Evolutionary conservation across 2,888 invertebrate species (phyloP).

Genomic region (Pseudococcus jackbeardsleyi): DNA sequence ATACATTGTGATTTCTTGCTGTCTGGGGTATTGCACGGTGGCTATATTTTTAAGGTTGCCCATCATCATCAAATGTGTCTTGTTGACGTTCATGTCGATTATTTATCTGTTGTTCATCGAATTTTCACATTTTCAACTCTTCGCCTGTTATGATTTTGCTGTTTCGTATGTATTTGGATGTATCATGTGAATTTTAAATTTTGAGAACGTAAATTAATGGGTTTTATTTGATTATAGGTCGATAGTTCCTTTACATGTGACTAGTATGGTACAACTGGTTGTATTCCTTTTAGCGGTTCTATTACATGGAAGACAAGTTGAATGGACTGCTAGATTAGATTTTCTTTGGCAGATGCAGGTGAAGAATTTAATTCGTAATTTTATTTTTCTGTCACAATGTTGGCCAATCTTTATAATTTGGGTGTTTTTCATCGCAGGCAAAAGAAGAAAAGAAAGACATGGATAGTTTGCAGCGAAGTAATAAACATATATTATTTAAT

Average conservation of each 20-base stretch:
- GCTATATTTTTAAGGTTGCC: slow-evolving; percentile 88
- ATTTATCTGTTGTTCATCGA: slow-evolving; percentile 86
- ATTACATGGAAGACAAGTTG: slow-evolving; percentile 83
- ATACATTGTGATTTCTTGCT: slow-evolving; percentile 87
- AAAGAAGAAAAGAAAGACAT: slow-evolving; percentile 92
- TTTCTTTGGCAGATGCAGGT: slow-evolving; percentile 83
- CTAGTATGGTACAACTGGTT: slow-evolving; percentile 83
- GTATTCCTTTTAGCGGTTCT: slow-evolving; percentile 87
- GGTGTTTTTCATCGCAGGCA: slow-evolving; percentile 73
- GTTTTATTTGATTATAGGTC: slow-evolving; percentile 71
- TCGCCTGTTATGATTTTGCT: slow-evolving; percentile 84
- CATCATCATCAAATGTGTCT: slow-evolving; percentile 83
- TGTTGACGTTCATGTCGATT: slow-evolving; percentile 83
- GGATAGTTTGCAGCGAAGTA: slow-evolving; percentile 92
- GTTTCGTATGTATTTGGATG: slow-evolving; percentile 74
- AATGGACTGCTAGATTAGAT: slow-evolving; percentile 89
- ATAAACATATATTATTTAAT: slow-evolving; percentile 89
- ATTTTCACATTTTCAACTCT: slow-evolving; percentile 83
- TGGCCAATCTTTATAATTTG: background rate
- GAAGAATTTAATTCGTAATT: background rate
- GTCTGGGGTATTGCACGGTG: slow-evolving; percentile 86
- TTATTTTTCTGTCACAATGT: background rate
- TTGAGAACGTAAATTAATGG: background rate
- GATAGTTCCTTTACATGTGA: slow-evolving; percentile 83
- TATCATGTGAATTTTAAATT: background rate